phyloP scores from a whole-genome alignment of 2,113 vertebrate species.

The Mobula hypostoma region DNA sequence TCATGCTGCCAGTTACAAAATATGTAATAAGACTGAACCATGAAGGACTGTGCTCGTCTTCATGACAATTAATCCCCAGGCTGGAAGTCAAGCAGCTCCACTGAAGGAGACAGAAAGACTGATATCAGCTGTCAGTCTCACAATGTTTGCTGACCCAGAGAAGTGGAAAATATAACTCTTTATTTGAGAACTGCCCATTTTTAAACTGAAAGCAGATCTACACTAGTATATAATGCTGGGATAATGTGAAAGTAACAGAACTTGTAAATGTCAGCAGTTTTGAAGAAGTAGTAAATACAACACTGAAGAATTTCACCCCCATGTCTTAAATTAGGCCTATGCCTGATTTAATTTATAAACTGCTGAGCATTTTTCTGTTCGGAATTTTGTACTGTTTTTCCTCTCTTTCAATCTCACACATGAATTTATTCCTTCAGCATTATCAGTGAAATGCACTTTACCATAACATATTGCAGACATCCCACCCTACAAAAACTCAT shows the following conservation, averaged over 20 bases:
- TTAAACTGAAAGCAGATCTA: neutral
- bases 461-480: neutral
- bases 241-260: neutral
- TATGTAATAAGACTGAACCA: conserved; percentile 19
- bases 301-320: conserved; percentile 19
- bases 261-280: conserved; percentile 14
- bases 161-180: neutral
- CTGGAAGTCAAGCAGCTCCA: neutral
- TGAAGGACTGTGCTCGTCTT: neutral
- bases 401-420: neutral
- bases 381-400: conserved; percentile 11
- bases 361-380: conserved; percentile 1
- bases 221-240: neutral
- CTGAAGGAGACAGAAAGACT: neutral
- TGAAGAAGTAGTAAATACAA: conserved; percentile 21
- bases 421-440: neutral
- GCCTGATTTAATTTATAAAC: conserved; percentile 29
- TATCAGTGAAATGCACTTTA: neutral
- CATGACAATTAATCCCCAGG: neutral
- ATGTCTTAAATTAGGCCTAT: conserved; percentile 17
- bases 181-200: neutral
- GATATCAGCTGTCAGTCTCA: neutral
- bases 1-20: neutral
- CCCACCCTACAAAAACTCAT: no score
- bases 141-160: neutral